These are phyloP conservation scores for Entosphenus tridentatus DNA, from an alignment of 2,113 vertebrate genomes.

Conservation along the genomic window DNA sequence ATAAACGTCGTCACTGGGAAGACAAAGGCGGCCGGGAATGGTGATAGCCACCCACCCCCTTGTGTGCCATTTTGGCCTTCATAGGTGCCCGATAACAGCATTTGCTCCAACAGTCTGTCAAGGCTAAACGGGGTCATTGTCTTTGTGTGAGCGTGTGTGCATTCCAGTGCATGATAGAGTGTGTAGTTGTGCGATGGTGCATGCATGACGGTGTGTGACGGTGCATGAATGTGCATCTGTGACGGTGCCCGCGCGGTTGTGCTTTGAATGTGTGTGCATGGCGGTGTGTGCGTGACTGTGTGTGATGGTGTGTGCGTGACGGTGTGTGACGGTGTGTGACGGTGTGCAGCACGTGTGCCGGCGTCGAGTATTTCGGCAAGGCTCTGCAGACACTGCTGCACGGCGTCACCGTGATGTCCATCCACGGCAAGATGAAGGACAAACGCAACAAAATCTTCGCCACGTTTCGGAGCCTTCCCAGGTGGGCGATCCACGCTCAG, in stretches of 20 bases:
- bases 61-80: no score
- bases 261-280: background rate
- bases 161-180: no score
- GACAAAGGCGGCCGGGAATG: no score
- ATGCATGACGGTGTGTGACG: background rate
- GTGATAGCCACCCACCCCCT: no score
- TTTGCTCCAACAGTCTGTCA: no score
- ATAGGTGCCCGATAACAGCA: no score
- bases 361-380: slow-evolving; percentile 78
- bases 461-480: slow-evolving; percentile 41
- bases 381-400: slow-evolving; percentile 49
- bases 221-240: background rate
- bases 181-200: background rate
- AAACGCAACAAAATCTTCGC: slow-evolving; percentile 73
- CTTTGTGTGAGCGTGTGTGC: no score
- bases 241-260: background rate
- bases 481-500: slow-evolving; percentile 20
- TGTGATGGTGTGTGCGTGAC: background rate
- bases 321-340: background rate
- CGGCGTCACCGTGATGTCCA: slow-evolving; percentile 38
- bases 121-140: no score
- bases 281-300: background rate
- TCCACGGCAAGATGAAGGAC: slow-evolving; percentile 88
- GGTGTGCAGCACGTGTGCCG: slow-evolving; percentile 50
- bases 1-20: no score